phyloP scores from a whole-genome alignment of 2,797 vertebrate species.

The Tarsius wallacei region DNA sequence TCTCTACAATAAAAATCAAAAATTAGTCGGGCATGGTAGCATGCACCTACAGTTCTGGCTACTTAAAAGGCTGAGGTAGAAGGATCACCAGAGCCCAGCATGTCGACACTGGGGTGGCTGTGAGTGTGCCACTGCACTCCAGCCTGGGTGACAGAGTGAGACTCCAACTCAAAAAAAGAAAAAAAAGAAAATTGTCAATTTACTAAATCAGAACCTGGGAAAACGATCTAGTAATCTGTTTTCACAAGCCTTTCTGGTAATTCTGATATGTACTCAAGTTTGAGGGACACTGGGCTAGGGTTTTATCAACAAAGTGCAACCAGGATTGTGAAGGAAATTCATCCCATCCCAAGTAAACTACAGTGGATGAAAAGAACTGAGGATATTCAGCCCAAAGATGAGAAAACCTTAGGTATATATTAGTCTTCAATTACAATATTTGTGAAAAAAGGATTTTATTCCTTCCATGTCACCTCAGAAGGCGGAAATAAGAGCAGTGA shows the following conservation, averaged over 20 bases:
- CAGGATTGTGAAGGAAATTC: not conserved
- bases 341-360: not conserved
- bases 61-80: too few relatives aligned
- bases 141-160: too few relatives aligned
- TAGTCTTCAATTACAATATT: not conserved
- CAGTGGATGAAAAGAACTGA: not conserved
- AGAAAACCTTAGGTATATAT: not conserved
- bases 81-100: too few relatives aligned
- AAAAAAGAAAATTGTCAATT: not conserved
- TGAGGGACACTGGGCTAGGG: not conserved
- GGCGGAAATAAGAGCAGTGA: not conserved
- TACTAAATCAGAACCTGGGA: not conserved
- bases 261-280: not conserved
- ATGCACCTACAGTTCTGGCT: too few relatives aligned
- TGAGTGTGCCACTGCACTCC: too few relatives aligned
- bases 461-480: not conserved
- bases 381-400: not conserved
- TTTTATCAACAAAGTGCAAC: not conserved
- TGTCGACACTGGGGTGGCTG: too few relatives aligned
- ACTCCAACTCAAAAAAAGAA: too few relatives aligned
- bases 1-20: too few relatives aligned
- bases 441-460: not conserved
- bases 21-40: too few relatives aligned
- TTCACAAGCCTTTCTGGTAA: not conserved
- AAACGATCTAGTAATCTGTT: not conserved